Percentiles rank a stretch among this genome's conserved stretches.
Conservation (phyloP, 37 sponge, comb jelly and placozoan genomes). For the Cladorhizidae sp. region DNA sequence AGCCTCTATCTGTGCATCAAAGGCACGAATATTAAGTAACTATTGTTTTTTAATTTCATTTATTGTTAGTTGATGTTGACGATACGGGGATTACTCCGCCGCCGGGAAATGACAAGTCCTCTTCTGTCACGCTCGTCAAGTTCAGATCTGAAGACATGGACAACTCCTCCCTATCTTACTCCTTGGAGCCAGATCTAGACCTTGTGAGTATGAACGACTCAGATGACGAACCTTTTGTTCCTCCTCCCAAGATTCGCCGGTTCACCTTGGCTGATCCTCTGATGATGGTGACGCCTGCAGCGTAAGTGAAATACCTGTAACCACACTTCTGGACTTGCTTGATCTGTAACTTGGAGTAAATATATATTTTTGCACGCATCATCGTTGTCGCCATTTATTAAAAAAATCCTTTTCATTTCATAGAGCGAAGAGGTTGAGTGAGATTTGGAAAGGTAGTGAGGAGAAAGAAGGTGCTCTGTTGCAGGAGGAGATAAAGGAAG, state of each 20-base stretch:
- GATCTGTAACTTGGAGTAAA: too few relatives aligned
- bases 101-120: neutral
- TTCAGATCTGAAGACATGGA: neutral
- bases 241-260: constrained; percentile 10
- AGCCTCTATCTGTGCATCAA: too few relatives aligned
- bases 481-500: neutral
- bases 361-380: too few relatives aligned
- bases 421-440: neutral
- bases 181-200: too few relatives aligned
- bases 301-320: too few relatives aligned
- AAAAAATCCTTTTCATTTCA: neutral
- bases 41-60: too few relatives aligned
- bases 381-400: too few relatives aligned
- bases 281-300: constrained; percentile 16
- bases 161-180: constrained; percentile 1
- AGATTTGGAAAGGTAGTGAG: neutral
- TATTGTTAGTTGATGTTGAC: too few relatives aligned
- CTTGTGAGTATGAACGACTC: neutral
- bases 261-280: constrained; percentile 30
- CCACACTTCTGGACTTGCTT: too few relatives aligned
- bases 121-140: neutral
- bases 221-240: neutral
- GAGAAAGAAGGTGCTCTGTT: neutral
- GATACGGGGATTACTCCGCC: neutral
- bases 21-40: too few relatives aligned